These are phyloP conservation scores for Myripristis murdjan DNA, from an alignment of 2,797 vertebrate genomes.

Conservation along the genomic window DNA sequence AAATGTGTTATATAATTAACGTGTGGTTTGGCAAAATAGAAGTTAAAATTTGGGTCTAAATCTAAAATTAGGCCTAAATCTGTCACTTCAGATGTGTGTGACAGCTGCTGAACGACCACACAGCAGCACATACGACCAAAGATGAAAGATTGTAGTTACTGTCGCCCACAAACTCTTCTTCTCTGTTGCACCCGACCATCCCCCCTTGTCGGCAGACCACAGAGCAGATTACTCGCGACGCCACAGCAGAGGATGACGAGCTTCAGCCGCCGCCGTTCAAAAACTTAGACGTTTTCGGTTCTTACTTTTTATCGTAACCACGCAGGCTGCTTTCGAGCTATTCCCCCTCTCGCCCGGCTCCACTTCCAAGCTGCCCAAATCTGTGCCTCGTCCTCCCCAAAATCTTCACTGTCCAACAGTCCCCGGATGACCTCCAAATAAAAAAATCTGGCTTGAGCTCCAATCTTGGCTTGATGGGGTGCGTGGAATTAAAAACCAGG, in stretches of 20 bases:
- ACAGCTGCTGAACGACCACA: conserved; percentile 69
- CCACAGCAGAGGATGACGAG: conserved; percentile 56
- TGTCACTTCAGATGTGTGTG: too few relatives aligned
- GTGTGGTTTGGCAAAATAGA: too few relatives aligned
- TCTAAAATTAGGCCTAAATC: too few relatives aligned
- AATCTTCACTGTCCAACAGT: conserved; percentile 78
- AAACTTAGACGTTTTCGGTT: conserved; percentile 84
- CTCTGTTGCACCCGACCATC: conserved; percentile 5
- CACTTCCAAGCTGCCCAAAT: conserved; percentile 80
- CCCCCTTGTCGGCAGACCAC: conserved; percentile 41
- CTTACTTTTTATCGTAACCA: conserved; percentile 84
- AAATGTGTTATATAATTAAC: too few relatives aligned
- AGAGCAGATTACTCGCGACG: conserved; percentile 74
- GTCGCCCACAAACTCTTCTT: conserved; percentile 58
- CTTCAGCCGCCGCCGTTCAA: conserved; percentile 58
- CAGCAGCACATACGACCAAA: conserved; percentile 50
- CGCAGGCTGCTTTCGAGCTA: conserved; percentile 81
- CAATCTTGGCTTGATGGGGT: conserved; percentile 85
- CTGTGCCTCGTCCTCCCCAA: conserved; percentile 62
- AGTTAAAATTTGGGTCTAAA: too few relatives aligned
- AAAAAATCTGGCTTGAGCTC: conserved; percentile 82
- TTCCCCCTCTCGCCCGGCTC: conserved; percentile 74
- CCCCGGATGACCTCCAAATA: conserved; percentile 77
- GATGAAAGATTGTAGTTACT: conserved; percentile 54
- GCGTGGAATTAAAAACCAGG: conserved; percentile 83